phyloP scores from a whole-genome alignment of 2,888 invertebrate genomes.

The Drosophila testacea region DNA sequence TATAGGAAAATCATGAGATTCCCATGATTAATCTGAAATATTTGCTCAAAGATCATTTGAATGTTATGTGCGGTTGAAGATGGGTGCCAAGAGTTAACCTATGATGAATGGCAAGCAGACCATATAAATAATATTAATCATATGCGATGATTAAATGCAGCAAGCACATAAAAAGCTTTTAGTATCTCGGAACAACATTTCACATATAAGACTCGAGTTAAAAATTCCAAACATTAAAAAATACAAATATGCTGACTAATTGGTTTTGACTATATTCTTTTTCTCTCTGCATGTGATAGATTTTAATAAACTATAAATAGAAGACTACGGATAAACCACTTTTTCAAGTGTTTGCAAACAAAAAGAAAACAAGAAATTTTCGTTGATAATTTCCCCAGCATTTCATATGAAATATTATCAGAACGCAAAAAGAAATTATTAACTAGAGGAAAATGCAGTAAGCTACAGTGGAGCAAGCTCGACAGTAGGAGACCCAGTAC shows the following conservation, averaged over 20 bases:
- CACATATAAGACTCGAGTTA: not conserved
- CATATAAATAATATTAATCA: slow-evolving; percentile 40
- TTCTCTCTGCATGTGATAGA: not conserved
- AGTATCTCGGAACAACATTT: not conserved
- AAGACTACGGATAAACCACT: slow-evolving; percentile 2
- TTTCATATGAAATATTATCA: slow-evolving; percentile 41
- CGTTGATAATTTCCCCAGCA: slow-evolving; percentile 20
- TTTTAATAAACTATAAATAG: not conserved
- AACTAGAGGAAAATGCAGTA: slow-evolving; percentile 7
- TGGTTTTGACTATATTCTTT: not conserved
- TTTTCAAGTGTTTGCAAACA: not conserved
- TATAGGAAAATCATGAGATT: too few species aligned
- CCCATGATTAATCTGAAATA: slow-evolving; percentile 17
- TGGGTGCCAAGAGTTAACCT: slow-evolving; percentile 4
- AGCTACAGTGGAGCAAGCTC: too few species aligned
- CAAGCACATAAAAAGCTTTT: slow-evolving; percentile 1
- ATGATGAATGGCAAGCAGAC: slow-evolving; percentile 14
- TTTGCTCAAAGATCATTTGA: slow-evolving; percentile 30
- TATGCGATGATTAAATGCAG: slow-evolving; percentile 25
- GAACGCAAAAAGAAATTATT: slow-evolving; percentile 40
- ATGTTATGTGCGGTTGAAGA: slow-evolving; percentile 19
- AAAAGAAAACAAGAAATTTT: slow-evolving; percentile 4
- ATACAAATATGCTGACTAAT: slow-evolving; percentile 23
- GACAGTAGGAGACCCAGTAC: too few species aligned
- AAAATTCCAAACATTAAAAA: slow-evolving; percentile 11